Conservation (phyloP, 2,888 invertebrate species). For the Harmothoe impar region DNA sequence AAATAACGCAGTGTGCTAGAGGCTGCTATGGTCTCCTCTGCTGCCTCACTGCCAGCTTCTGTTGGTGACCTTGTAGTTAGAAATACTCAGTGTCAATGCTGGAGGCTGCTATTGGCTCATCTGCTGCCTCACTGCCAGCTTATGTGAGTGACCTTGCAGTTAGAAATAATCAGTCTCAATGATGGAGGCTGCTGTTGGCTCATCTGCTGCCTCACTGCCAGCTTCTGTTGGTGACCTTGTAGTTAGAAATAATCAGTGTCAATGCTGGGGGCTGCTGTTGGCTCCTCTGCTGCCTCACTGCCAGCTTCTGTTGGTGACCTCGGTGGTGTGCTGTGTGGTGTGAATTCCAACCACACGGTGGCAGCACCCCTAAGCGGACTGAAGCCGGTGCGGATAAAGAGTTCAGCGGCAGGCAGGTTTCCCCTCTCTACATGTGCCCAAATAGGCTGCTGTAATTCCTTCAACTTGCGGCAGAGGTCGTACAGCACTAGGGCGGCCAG, state of each 20-base stretch:
- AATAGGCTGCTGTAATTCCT: neutral
- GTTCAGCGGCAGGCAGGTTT: conserved; percentile 38
- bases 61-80: no score
- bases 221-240: neutral
- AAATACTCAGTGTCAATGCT: no score
- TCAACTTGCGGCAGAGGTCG: conserved; percentile 44
- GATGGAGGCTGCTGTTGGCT: neutral
- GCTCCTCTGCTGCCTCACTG: neutral
- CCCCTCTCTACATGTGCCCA: conserved; percentile 48
- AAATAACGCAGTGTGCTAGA: no score
- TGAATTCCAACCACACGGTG: conserved; percentile 46
- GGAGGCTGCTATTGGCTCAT: no score
- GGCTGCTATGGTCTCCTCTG: no score
- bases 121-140: no score
- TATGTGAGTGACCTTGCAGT: no score
- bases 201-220: neutral
- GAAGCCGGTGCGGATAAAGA: conserved; percentile 26
- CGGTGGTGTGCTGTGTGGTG: neutral
- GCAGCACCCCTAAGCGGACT: conserved; percentile 8
- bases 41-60: no score
- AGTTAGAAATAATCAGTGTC: conserved; percentile 7
- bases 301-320: neutral
- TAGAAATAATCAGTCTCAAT: no score
- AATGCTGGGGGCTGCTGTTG: neutral
- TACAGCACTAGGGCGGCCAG: neutral